These are phyloP conservation scores for Dicentrarchus labrax DNA, from an alignment of 2,113 vertebrate genomes.

Conservation along the genomic window DNA sequence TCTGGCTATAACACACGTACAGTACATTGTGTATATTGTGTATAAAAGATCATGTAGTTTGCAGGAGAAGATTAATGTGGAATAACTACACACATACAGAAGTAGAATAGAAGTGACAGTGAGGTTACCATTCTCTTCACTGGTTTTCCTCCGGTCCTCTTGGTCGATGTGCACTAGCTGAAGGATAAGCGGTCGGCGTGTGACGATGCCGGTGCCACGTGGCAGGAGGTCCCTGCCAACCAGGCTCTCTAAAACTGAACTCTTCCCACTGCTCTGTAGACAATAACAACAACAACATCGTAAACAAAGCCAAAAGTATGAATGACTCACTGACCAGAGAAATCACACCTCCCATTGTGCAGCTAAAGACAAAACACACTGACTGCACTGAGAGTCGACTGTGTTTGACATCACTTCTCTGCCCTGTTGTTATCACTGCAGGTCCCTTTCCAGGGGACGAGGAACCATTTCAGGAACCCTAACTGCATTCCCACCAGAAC, in stretches of 20 bases:
- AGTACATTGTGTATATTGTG: background rate
- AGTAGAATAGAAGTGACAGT: background rate
- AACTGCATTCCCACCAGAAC: background rate
- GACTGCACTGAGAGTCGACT: background rate
- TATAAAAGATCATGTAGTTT: background rate
- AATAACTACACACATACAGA: background rate
- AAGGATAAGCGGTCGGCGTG: constrained; percentile 95
- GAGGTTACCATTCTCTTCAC: constrained; percentile 94
- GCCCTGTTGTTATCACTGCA: background rate
- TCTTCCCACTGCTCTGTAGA: constrained; percentile 98
- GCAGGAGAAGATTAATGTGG: background rate
- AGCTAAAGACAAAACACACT: background rate
- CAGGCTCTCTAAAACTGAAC: constrained; percentile 97
- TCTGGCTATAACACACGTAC: background rate
- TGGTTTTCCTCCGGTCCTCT: constrained; percentile 92
- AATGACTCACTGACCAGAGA: background rate
- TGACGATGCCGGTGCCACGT: constrained; percentile 96
- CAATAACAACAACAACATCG: constrained; percentile 24
- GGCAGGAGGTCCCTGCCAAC: constrained; percentile 96
- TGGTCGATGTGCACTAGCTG: constrained; percentile 94
- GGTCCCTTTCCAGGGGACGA: background rate
- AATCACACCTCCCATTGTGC: background rate
- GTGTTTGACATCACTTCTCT: background rate
- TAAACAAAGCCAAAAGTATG: constrained; percentile 1
- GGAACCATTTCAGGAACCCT: background rate